phyloP scores from a whole-genome alignment of 2,797 vertebrate genomes.

The Notolepis coatsorum region DNA sequence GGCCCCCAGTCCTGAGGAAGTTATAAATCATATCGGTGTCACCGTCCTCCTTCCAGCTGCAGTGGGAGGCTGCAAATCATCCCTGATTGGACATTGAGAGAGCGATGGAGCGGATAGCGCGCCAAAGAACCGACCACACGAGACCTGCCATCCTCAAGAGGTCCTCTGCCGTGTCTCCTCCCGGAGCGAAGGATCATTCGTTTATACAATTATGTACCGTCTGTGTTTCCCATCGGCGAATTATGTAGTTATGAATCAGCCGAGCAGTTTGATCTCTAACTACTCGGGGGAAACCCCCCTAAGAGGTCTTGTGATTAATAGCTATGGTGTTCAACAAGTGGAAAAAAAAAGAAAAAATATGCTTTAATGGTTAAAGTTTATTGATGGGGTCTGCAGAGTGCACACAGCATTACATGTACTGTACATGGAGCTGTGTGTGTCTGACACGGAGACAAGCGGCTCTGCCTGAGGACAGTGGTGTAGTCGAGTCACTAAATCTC shows the following conservation, averaged over 20 bases:
- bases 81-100: constrained; percentile 48
- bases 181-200: background rate
- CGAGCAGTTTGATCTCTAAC: no score
- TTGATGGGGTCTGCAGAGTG: no score
- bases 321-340: no score
- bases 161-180: background rate
- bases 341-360: no score
- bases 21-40: constrained; percentile 50
- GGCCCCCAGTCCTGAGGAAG: constrained; percentile 37
- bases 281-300: no score
- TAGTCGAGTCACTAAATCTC: no score
- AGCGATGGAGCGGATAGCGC: constrained; percentile 12
- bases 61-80: constrained; percentile 47
- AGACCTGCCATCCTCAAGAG: background rate
- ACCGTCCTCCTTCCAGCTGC: constrained; percentile 23
- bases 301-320: no score
- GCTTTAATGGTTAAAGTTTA: no score
- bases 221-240: background rate
- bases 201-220: no score
- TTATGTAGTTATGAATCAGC: no score
- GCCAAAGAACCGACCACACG: background rate
- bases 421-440: constrained; percentile 1
- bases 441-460: background rate
- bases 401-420: no score
- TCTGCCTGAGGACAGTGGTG: constrained; percentile 8